Evolutionary conservation across 1,140 invertebrate species (phyloP).

Genomic region (Macrostomum lignano): DNA sequence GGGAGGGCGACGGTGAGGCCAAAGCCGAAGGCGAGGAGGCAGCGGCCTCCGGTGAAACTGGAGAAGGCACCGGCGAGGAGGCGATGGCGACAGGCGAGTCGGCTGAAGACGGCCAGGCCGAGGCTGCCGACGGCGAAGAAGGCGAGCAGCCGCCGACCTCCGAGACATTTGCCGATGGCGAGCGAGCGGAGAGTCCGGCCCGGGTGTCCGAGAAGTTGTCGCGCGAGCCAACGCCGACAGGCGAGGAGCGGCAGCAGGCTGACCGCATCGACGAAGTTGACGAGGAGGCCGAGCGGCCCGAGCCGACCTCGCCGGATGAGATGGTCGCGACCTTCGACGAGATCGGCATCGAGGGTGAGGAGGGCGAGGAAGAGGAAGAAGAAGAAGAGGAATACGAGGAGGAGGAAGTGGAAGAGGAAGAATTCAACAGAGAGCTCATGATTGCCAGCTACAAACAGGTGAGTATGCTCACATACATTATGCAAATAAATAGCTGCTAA

Average conservation of each 20-base stretch:
- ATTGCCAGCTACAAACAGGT: background rate
- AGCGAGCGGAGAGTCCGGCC: too few species aligned
- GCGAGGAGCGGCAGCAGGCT: slow-evolving; percentile 4
- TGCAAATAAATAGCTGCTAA: background rate
- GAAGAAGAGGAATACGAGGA: slow-evolving; percentile 8
- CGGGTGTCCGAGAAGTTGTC: too few species aligned
- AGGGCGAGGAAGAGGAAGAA: slow-evolving; percentile 11
- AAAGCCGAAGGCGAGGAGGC: slow-evolving; percentile 6
- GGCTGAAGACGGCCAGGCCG: too few species aligned
- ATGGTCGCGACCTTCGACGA: slow-evolving; percentile 9
- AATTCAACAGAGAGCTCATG: background rate
- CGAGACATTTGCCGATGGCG: too few species aligned
- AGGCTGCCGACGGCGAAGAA: too few species aligned
- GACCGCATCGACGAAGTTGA: slow-evolving; percentile 5
- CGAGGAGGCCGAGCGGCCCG: slow-evolving; percentile 6
- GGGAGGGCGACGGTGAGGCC: slow-evolving; percentile 6
- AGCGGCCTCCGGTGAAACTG: slow-evolving; percentile 13
- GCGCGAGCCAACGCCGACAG: too few species aligned
- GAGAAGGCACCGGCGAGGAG: slow-evolving; percentile 16
- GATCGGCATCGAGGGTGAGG: slow-evolving; percentile 10
- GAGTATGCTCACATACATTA: background rate
- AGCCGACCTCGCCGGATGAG: slow-evolving; percentile 7
- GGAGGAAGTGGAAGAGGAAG: slow-evolving; percentile 4
- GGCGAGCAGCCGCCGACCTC: too few species aligned
- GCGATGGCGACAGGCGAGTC: too few species aligned